Evolutionary conservation across 1,140 invertebrate genomes (phyloP).

Genomic region (Drosophila trapezifrons): DNA sequence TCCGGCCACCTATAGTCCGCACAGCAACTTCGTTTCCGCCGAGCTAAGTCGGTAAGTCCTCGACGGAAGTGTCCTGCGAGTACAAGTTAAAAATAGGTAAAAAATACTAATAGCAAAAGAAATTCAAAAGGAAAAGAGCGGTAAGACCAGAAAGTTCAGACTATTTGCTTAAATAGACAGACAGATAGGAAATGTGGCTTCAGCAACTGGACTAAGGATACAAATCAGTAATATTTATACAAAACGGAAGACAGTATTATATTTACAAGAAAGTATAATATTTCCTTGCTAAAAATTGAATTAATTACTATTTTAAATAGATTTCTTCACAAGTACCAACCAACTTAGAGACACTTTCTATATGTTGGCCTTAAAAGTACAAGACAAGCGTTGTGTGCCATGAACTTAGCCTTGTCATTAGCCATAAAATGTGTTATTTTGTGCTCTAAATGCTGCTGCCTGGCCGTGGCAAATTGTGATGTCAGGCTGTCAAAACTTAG

Average conservation of each 20-base stretch:
- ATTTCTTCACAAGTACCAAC: no score
- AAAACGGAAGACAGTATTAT: no score
- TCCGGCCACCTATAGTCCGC: slow-evolving; percentile 90
- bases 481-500: slow-evolving; percentile 53
- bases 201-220: no score
- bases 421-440: slow-evolving; percentile 39
- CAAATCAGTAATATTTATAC: no score
- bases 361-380: background rate
- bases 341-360: background rate
- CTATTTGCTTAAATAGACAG: no score
- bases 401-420: slow-evolving; percentile 13
- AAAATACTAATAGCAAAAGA: no score
- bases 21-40: slow-evolving; percentile 92
- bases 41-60: slow-evolving; percentile 91
- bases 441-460: slow-evolving; percentile 67
- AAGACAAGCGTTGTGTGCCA: background rate
- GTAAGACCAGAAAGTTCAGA: no score
- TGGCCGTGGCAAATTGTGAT: slow-evolving; percentile 51
- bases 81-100: background rate
- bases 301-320: no score
- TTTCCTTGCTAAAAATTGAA: no score
- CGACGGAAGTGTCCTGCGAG: background rate
- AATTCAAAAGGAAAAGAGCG: no score
- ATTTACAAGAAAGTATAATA: no score
- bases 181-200: no score